Base-by-base conservation (phyloP, 2,797 vertebrate species). In the Malurus splendens region DNA sequence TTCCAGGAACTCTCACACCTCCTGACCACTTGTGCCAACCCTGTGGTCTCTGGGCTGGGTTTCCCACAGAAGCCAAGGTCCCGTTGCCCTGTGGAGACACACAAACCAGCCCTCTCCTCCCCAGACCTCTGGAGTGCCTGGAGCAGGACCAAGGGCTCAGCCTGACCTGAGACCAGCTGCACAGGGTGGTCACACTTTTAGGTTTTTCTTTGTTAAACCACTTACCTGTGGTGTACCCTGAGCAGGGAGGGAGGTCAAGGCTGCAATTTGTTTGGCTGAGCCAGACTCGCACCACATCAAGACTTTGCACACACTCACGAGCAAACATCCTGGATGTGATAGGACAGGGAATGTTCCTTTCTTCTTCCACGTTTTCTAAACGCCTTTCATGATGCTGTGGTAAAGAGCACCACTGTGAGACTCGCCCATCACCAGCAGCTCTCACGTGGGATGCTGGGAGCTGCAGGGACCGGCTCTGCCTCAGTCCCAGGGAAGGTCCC, bases 321-420 rank as follows among this genome's bases (percentile, higher is more conserved):
- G 39, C 85, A 92, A 94, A 95, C 80, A 86, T 90, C 87, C 94
- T 86, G 82, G 66, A 60, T 44, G 47, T 4, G 15, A 64, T 50
- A 80, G 52, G 73, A 60, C 51, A 70, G 38, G 50, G 61, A 71
- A 87, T 3, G 18, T 62, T 33, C 45, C 32, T 62, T 92, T 79
- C 42, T 73, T 27, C 33, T 73, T n/a, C 12, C 25, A 36, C 5
- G 16, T 65, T 82, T 85, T 62, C 65, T 42, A 18, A 80, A 50
- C 45, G 32, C 28, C 10, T 87, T 83, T 86, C 0, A 6, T 32
- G 80, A 66, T 62, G 81, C 52, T 76, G 60, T 44, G 52, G 60
- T n/a, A 76, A 41, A 55, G 44, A 32, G 54, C 25, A 68, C 27
- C 2, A 27, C 41, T 2, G 17, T 30, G 59, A 68, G 59, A 33